Conservation (phyloP, 2,888 invertebrate genomes). For the Polymixis flavicincta region DNA sequence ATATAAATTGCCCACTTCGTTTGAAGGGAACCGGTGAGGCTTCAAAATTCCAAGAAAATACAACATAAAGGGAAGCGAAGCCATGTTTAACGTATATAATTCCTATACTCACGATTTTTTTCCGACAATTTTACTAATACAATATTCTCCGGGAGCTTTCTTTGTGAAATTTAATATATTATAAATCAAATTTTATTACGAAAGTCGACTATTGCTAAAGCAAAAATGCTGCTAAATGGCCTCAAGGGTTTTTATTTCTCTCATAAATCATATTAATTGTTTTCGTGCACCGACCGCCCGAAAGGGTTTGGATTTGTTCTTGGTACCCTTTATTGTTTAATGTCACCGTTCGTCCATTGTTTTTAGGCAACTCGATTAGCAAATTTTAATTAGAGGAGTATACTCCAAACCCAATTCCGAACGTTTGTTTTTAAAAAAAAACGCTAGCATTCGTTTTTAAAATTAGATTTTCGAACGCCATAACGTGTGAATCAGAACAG, state of each 20-base stretch:
- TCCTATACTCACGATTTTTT: conserved; percentile 25
- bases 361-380: conserved; percentile 67
- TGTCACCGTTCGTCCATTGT: conserved; percentile 69
- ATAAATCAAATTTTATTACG: conserved; percentile 84
- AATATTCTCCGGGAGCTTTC: conserved; percentile 64
- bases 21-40: conserved; percentile 50
- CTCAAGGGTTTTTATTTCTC: conserved; percentile 86
- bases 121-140: conserved; percentile 54
- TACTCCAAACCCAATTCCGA: conserved; percentile 26
- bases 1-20: conserved; percentile 58
- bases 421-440: conserved; percentile 9
- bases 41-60: conserved; percentile 42
- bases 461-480: conserved; percentile 40
- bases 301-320: conserved; percentile 77
- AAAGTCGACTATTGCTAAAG: conserved; percentile 82
- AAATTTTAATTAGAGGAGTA: conserved; percentile 65
- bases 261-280: conserved; percentile 89
- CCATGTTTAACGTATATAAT: conserved; percentile 44
- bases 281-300: conserved; percentile 76
- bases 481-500: conserved; percentile 28
- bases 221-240: conserved; percentile 85
- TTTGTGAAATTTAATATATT: conserved; percentile 75
- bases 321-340: conserved; percentile 69
- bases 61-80: conserved; percentile 22
- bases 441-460: conserved; percentile 24